These are phyloP conservation scores for Bettongia penicillata DNA, from an alignment of 2,113 vertebrate species.

Conservation along the genomic window DNA sequence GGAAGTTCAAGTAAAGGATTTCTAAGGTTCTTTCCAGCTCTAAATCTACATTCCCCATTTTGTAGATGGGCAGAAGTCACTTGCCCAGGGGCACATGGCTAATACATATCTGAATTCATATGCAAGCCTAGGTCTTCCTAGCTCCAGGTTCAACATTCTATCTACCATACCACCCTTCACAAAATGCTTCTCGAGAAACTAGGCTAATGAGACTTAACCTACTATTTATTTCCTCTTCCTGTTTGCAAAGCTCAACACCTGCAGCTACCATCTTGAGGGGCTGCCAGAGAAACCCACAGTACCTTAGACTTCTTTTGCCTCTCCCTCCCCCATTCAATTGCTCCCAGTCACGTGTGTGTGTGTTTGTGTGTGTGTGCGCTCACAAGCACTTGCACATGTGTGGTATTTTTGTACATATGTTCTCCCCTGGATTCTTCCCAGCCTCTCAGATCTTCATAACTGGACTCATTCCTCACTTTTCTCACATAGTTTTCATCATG, in stretches of 20 bases:
- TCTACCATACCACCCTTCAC: neutral
- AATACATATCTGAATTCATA: neutral
- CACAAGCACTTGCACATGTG: neutral
- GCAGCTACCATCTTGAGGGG: neutral
- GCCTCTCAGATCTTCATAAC: neutral
- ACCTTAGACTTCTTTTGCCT: neutral
- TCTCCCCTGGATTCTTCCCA: neutral
- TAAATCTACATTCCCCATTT: too few species aligned
- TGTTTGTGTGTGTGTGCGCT: neutral
- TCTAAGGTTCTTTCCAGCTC: too few species aligned
- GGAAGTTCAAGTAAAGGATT: too few species aligned
- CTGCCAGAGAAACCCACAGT: neutral
- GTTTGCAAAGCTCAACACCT: neutral
- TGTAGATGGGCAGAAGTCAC: too few species aligned
- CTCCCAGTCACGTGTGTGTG: neutral
- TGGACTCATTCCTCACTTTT: neutral
- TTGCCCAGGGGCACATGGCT: neutral
- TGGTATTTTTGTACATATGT: neutral
- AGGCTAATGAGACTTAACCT: neutral
- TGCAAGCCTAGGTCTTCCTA: neutral
- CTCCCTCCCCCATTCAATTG: neutral
- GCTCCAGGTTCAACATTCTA: neutral
- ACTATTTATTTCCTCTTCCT: neutral
- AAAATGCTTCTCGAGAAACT: neutral
- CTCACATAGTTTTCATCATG: conserved; percentile 16